Evolutionary conservation across 2,888 invertebrate species (phyloP).

Genomic region (Priapulus caudatus): DNA sequence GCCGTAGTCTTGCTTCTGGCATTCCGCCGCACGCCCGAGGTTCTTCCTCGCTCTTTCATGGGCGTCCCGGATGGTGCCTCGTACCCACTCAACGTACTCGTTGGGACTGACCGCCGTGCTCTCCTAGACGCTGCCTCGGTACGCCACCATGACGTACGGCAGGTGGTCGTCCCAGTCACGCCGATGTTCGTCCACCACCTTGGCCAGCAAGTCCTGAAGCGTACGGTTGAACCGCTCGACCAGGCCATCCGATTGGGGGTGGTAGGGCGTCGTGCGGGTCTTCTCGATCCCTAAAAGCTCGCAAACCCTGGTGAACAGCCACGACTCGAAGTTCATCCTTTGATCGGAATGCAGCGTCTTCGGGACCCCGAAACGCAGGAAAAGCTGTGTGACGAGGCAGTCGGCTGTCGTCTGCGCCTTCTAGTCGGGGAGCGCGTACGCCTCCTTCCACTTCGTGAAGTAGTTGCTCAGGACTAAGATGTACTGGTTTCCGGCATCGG

Average conservation of each 20-base stretch:
- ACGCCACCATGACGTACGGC: slow-evolving; percentile 21
- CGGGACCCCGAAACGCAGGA: slow-evolving; percentile 22
- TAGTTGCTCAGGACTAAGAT: slow-evolving; percentile 20
- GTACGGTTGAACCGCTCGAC: too few species aligned
- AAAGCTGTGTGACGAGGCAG: slow-evolving; percentile 21
- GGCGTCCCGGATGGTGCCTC: too few species aligned
- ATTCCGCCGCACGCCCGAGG: too few species aligned
- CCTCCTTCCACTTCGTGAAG: slow-evolving; percentile 21
- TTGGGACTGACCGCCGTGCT: too few species aligned
- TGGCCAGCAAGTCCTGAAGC: slow-evolving; percentile 20
- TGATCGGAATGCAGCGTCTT: slow-evolving; percentile 24
- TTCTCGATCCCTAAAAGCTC: slow-evolving; percentile 17
- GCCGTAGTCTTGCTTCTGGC: too few species aligned
- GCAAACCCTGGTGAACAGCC: slow-evolving; percentile 17
- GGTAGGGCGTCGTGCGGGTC: too few species aligned
- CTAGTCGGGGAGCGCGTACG: slow-evolving; percentile 28
- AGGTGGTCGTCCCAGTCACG: slow-evolving; percentile 25
- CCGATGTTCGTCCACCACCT: slow-evolving; percentile 22
- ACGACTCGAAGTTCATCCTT: slow-evolving; percentile 21
- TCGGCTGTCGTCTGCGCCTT: slow-evolving; percentile 27
- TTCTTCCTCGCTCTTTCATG: too few species aligned
- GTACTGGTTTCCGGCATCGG: slow-evolving; percentile 18
- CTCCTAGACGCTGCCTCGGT: too few species aligned
- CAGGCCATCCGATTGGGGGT: too few species aligned
- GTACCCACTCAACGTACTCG: too few species aligned